A percentile compares a stretch with the other conserved stretches of the same genome.
These are phyloP conservation scores for Homarus gammarus DNA, from an alignment of 2,888 invertebrate species.

Conservation along the genomic window DNA sequence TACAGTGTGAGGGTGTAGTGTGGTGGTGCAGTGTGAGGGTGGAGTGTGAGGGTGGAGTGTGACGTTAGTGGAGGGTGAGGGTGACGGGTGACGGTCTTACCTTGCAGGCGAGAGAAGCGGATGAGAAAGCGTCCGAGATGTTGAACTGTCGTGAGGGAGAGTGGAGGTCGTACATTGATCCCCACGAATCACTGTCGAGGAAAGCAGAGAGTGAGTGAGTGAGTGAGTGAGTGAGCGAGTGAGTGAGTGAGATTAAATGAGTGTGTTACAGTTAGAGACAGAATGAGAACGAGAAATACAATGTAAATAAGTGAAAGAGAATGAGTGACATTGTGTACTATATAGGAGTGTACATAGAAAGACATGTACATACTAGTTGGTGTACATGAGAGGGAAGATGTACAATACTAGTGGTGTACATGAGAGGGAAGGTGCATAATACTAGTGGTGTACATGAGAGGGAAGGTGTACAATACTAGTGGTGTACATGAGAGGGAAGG, in stretches of 20 bases:
- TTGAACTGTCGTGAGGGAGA: constrained; percentile 49
- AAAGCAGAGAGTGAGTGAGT: no score
- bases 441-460: background rate
- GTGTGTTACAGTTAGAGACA: no score
- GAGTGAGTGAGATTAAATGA: no score
- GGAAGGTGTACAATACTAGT: no score
- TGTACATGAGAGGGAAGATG: background rate
- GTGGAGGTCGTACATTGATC: constrained; percentile 43
- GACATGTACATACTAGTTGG: background rate
- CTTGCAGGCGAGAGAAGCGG: constrained; percentile 48
- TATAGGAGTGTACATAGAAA: background rate
- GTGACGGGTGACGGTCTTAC: background rate
- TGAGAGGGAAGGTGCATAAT: background rate
- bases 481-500: no score
- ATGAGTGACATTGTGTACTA: no score
- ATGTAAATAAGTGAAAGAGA: no score
- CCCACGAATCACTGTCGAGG: constrained; percentile 37
- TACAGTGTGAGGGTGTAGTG: no score
- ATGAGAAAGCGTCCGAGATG: constrained; percentile 53
- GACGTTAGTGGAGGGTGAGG: background rate
- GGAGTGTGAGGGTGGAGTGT: no score
- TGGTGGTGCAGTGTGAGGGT: no score
- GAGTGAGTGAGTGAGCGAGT: no score
- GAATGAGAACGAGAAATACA: no score
- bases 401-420: background rate